phyloP scores from a whole-genome alignment of 2,888 invertebrate genomes.

The Drosophila fungiperda region DNA sequence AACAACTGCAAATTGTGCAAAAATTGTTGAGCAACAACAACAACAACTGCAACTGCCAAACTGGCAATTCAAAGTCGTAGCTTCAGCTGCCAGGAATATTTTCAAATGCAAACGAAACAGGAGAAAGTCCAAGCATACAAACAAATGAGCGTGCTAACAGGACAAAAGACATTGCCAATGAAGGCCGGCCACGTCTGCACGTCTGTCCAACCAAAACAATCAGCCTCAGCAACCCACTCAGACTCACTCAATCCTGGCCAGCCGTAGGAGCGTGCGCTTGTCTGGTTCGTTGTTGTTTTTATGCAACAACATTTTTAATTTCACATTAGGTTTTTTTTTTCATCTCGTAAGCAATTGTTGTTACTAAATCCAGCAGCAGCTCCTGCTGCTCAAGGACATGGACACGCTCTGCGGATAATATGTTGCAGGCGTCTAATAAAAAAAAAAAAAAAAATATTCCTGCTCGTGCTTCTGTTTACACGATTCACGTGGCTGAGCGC shows the following conservation, averaged over 20 bases:
- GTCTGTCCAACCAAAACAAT: slow-evolving; percentile 44
- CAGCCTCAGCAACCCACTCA: slow-evolving; percentile 11
- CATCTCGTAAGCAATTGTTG: slow-evolving; percentile 31
- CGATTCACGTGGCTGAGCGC: slow-evolving; percentile 71
- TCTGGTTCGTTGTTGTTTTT: slow-evolving; percentile 52
- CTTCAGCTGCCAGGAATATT: slow-evolving; percentile 76
- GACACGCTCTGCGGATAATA: slow-evolving; percentile 30
- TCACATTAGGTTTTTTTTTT: slow-evolving; percentile 56
- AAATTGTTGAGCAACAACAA: slow-evolving; percentile 58
- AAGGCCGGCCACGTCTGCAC: slow-evolving; percentile 29
- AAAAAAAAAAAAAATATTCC: slow-evolving; percentile 17
- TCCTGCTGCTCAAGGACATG: slow-evolving; percentile 15
- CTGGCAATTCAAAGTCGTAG: slow-evolving; percentile 43
- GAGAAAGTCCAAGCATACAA: slow-evolving; percentile 84
- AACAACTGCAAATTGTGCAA: slow-evolving; percentile 68
- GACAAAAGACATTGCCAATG: slow-evolving; percentile 58
- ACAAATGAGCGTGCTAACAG: slow-evolving; percentile 84
- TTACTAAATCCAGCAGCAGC: slow-evolving; percentile 2
- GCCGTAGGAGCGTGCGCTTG: slow-evolving; percentile 47
- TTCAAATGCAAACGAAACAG: slow-evolving; percentile 84
- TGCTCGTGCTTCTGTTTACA: slow-evolving; percentile 75
- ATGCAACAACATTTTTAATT: slow-evolving; percentile 60
- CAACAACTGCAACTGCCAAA: slow-evolving; percentile 25
- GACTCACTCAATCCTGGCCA: slow-evolving; percentile 32
- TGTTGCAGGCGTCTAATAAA: slow-evolving; percentile 23